Evolutionary conservation across 2,797 vertebrate genomes (phyloP).

Genomic region (Iguana delicatissima): DNA sequence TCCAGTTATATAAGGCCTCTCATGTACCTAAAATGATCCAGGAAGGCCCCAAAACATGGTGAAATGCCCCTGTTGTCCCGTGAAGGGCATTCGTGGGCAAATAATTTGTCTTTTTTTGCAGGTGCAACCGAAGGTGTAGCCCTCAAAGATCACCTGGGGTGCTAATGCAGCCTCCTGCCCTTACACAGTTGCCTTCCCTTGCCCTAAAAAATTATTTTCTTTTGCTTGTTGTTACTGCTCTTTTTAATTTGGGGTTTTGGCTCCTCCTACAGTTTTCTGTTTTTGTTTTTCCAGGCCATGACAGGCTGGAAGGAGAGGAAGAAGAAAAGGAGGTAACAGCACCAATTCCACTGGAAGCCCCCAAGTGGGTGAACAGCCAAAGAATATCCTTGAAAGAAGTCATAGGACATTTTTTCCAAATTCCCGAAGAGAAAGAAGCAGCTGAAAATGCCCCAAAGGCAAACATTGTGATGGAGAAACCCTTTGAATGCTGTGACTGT

Average conservation of each 20-base stretch:
- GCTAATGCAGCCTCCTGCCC: too few relatives aligned
- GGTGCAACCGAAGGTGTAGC: too few relatives aligned
- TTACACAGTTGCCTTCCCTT: too few relatives aligned
- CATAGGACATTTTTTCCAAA: neutral
- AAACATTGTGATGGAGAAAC: neutral
- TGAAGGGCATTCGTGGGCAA: too few relatives aligned
- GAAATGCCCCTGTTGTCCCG: too few relatives aligned
- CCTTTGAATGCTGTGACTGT: constrained; percentile 4
- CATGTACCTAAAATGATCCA: too few relatives aligned
- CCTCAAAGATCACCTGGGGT: too few relatives aligned
- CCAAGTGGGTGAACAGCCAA: neutral
- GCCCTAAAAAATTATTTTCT: too few relatives aligned
- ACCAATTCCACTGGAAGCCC: neutral
- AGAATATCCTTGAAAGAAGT: neutral
- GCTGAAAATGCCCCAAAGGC: neutral
- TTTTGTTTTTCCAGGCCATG: neutral
- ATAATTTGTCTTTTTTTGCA: too few relatives aligned
- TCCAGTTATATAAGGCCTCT: too few relatives aligned
- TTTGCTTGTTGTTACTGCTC: neutral
- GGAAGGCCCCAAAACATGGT: too few relatives aligned
- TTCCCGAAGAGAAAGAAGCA: neutral
- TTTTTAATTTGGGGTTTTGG: neutral
- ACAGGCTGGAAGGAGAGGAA: neutral
- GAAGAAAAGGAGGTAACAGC: neutral
- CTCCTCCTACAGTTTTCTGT: neutral